Evolutionary conservation across 2,113 vertebrate genomes (phyloP), one percentile per base, ranked within the genome.

Genomic region (Coreoperca whiteheadi): DNA sequence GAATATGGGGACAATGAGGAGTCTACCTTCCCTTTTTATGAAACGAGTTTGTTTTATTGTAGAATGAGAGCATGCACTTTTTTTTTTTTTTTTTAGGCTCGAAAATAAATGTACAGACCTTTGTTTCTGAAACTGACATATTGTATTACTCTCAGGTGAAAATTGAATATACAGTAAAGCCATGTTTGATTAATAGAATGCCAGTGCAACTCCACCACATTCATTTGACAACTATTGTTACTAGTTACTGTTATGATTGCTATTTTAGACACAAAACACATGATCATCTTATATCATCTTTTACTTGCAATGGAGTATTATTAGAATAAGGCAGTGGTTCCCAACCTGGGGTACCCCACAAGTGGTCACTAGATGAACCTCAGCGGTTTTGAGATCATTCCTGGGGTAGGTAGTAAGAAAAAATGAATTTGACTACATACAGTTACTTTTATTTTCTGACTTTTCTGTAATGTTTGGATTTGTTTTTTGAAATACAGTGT

Each of bases 81-180:
- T n/a, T n/a, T n/a, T n/a, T n/a, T n/a, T 81, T 63, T 39, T 81
- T 1, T 34, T 28, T 78, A n/a, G n/a, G 37, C 4, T 39, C 6
- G 8, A 39, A 37, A 39, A 66, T 11, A 72, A 64, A 63, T 82
- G 15, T 51, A 14, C 50, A 25, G 15, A 72, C 23, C 50, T 23
- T 23, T 48, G 71, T 74, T 67, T 9, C 15, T 50, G 15, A 67
- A 74, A 57, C 39, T 7, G 25, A 39, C 1, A 46, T 59, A 16
- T 66, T 64, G 2, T 41, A 25, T 37, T 14, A 37, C 9, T 69
- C 5, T 82, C 34, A 53, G 25, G 28, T 66, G 23, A 53, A 25
- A n/a, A 66, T 3, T 73, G 18, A 21, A 72, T 67, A 6, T 1
- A 39, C 15, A 37, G 18, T n/a, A 23, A 67, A 30, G 30, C 16